These are phyloP conservation scores for Rhinoderma darwinii DNA, from an alignment of 2,113 vertebrate genomes.

Conservation along the genomic window DNA sequence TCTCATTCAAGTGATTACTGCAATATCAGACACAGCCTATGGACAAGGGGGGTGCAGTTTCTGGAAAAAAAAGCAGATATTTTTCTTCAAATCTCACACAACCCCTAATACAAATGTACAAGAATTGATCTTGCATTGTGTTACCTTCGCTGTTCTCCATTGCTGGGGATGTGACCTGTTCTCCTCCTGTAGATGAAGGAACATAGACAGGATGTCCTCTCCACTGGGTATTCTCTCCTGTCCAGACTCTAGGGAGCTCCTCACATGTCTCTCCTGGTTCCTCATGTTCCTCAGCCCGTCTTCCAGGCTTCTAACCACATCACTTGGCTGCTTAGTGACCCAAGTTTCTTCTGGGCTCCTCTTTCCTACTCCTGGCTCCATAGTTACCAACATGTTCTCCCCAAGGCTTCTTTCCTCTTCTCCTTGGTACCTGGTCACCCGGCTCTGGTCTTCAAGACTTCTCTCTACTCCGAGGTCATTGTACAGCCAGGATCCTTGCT, in stretches of 20 bases:
- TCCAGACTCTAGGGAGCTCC: background rate
- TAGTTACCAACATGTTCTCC: background rate
- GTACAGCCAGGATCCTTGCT: background rate
- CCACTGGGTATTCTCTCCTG: background rate
- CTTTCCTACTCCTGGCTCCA: background rate
- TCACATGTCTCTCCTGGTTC: background rate
- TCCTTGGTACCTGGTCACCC: background rate
- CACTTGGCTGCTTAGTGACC: background rate
- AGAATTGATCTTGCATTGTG: too few species aligned
- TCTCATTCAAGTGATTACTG: background rate
- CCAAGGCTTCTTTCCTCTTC: background rate
- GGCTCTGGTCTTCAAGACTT: background rate
- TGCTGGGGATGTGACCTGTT: background rate
- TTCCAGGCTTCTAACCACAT: background rate
- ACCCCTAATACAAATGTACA: too few species aligned
- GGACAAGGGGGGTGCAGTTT: background rate
- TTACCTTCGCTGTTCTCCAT: constrained; percentile 30
- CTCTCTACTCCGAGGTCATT: background rate
- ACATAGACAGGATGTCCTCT: background rate
- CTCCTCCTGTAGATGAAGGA: constrained; percentile 8
- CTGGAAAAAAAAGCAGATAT: background rate
- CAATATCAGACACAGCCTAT: background rate
- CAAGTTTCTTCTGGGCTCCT: background rate
- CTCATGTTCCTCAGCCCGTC: background rate
- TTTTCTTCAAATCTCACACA: too few species aligned